Conservation (phyloP, 64 coral and sea anemone genomes). For the Cladopsammia gracilis region DNA sequence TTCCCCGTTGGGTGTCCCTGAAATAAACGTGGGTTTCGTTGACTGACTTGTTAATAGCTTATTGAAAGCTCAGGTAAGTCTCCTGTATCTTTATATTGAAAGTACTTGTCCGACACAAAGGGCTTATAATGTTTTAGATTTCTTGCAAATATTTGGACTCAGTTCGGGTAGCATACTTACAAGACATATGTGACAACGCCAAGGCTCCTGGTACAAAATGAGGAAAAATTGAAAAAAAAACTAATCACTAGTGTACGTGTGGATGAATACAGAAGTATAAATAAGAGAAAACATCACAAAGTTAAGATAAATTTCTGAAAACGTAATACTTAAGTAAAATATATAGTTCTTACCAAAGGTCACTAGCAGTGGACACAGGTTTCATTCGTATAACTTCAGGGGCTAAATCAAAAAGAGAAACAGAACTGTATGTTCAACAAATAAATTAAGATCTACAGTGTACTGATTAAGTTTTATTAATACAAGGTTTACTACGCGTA, state of each 20-base stretch:
- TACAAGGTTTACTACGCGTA: no score
- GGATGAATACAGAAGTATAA: not conserved
- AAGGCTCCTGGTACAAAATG: conserved; percentile 80
- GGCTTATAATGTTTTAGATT: not conserved
- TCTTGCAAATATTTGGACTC: not conserved
- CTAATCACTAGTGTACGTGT: not conserved
- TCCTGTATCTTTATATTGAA: no score
- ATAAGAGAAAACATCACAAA: not conserved
- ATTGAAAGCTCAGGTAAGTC: no score
- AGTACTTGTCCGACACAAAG: no score
- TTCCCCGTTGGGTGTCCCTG: no score
- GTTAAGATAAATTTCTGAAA: not conserved
- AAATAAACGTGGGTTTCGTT: no score
- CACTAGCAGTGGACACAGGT: conserved; percentile 81
- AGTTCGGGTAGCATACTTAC: conserved; percentile 62
- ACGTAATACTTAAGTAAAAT: not conserved
- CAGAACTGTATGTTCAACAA: no score
- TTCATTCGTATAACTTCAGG: conserved; percentile 93
- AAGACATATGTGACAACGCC: conserved; percentile 96
- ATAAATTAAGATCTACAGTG: no score
- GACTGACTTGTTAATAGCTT: no score
- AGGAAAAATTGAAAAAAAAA: not conserved
- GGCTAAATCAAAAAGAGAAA: conserved; percentile 49
- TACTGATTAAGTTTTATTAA: no score
- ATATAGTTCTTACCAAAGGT: conserved; percentile 72